Evolutionary conservation across 2,113 vertebrate genomes (phyloP).

Genomic region (Geothlypis trichas): DNA sequence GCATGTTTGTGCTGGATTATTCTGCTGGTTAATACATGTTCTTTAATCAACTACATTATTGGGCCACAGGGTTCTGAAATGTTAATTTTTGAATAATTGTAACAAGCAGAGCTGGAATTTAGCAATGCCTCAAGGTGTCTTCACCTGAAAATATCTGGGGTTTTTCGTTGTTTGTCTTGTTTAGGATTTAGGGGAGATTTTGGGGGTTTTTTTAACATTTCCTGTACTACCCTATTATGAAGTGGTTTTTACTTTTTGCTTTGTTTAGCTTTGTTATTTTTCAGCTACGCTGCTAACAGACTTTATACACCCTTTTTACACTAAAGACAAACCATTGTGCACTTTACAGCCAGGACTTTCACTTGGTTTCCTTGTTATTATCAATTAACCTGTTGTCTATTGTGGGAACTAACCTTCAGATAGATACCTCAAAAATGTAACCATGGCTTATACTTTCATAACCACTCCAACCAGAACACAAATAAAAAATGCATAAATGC

Average conservation of each 20-base stretch:
- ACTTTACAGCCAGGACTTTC: not conserved
- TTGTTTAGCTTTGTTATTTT: not conserved
- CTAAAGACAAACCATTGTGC: not conserved
- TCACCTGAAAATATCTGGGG: not conserved
- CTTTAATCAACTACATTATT: not conserved
- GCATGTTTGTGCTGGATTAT: not conserved
- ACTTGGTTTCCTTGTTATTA: not conserved
- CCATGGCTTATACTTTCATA: not conserved
- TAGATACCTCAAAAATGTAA: not conserved
- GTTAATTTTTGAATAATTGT: not conserved
- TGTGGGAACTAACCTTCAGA: not conserved
- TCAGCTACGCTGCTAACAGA: not conserved
- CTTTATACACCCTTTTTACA: not conserved
- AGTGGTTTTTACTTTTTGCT: not conserved
- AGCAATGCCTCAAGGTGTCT: not conserved
- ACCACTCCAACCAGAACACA: not conserved
- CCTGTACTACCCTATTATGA: not conserved
- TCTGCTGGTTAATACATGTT: not conserved
- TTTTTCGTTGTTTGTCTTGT: not conserved
- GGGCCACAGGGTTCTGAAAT: not conserved
- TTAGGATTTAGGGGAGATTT: not conserved
- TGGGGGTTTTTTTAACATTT: not conserved
- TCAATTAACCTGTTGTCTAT: not conserved
- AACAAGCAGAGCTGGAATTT: not conserved
- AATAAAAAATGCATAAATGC: not conserved